These are phyloP conservation scores for Porites rus DNA, from an alignment of 92 coral and sea anemone genomes.

Conservation along the genomic window DNA sequence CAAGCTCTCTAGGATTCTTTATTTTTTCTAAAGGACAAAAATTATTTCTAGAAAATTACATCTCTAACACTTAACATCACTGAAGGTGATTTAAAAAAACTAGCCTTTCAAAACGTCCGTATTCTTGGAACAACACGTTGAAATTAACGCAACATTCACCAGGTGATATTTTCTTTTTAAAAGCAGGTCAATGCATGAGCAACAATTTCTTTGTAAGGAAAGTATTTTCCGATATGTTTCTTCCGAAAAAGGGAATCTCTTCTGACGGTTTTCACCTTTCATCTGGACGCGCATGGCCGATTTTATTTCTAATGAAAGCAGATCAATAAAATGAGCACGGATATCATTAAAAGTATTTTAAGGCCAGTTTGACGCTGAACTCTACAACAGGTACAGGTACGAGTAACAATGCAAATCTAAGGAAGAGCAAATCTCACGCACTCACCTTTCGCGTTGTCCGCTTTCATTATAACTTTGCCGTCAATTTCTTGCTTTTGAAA, in stretches of 20 bases:
- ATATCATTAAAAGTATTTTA: background rate
- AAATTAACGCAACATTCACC: background rate
- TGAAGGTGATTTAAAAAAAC: too few relatives aligned
- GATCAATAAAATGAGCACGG: constrained; percentile 1
- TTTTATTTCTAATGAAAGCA: background rate
- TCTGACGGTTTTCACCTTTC: background rate
- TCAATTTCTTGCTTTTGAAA: constrained; percentile 92
- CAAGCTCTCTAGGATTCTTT: too few relatives aligned
- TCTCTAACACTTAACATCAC: background rate
- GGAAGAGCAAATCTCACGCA: background rate
- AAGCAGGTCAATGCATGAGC: background rate
- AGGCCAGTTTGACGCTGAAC: background rate
- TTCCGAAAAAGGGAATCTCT: background rate
- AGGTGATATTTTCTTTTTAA: background rate
- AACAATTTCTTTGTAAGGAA: background rate
- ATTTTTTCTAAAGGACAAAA: background rate
- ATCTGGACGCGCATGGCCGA: background rate
- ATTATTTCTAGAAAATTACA: background rate
- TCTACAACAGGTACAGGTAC: too few relatives aligned
- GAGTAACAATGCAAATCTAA: background rate
- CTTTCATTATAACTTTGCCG: constrained; percentile 92
- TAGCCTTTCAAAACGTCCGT: background rate
- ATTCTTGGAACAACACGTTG: background rate
- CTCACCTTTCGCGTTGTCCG: constrained; percentile 95
- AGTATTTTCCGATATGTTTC: background rate